Evolutionary conservation across 2,113 vertebrate species (phyloP), one percentile per base, ranked within the genome.

Genomic region (Geococcyx californianus): DNA sequence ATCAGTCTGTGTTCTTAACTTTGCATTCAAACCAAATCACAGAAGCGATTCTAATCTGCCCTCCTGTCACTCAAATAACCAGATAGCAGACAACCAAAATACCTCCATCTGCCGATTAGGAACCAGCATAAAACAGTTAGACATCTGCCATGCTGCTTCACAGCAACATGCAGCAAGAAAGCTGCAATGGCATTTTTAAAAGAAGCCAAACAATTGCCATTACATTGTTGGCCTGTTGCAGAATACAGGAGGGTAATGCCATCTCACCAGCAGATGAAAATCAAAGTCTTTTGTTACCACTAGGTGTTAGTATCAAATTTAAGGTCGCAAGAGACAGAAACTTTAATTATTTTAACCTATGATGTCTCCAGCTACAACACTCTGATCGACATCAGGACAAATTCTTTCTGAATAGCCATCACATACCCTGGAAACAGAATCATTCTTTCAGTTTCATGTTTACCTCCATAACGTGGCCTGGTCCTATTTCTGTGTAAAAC

Each of bases 141-240:
- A 96, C 97, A 98, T 98, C 97, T 98, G 98, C 93, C 97, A 96
- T 31, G 13, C 90, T 94, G 76, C 93, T 95, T 93, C 87, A 79
- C 59, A 89, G 75, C 70, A 94, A 83, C 70, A 83, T 0, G 10
- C 91, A 96, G 45, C 95, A 95, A 95, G 86, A 95, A 97, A 96
- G 93, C 91, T 62, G 83, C 89, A 92, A 93, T 88, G 74, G 93
- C 79, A 64, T 86, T 91, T 94, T 91, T 90, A 92, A 84, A 58
- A 90, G 86, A 97, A 97, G 89, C 78, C 72, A 83, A 95, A 91
- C 87, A 60, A 95, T 82, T 95, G 95, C 83, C 82, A 62, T 92
- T 87, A 77, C 3, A 0, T 13, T 83, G 72, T 16, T 74, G 91
- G 90, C 51, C 73, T 93, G 63, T 38, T 89, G 75, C 33, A 91